These are phyloP conservation scores for Pandion haliaetus DNA, from an alignment of 2,113 vertebrate genomes.

Conservation along the genomic window DNA sequence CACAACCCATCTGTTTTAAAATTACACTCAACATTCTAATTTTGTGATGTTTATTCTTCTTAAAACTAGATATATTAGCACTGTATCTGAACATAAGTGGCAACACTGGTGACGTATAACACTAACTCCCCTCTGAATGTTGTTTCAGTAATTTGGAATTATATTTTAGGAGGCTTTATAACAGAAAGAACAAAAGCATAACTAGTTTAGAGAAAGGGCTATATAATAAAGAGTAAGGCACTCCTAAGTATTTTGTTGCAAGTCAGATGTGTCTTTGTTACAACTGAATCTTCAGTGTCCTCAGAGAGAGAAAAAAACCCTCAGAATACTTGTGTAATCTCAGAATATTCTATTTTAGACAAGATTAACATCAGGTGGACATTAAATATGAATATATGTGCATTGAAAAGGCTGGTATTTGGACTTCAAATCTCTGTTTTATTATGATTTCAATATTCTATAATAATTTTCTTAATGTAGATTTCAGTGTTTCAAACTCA, in stretches of 20 bases:
- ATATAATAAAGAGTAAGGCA: neutral
- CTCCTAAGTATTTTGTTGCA: neutral
- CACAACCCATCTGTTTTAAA: neutral
- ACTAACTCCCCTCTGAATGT: neutral
- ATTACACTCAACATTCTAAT: neutral
- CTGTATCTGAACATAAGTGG: neutral
- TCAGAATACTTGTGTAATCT: neutral
- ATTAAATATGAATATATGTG: neutral
- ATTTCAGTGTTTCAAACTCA: neutral
- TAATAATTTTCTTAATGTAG: neutral
- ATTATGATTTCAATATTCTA: neutral
- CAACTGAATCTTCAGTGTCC: neutral
- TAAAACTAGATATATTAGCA: neutral
- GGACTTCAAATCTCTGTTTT: neutral
- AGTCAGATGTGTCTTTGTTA: neutral
- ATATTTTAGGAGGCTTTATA: neutral
- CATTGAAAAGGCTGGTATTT: neutral
- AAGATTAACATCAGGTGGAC: neutral
- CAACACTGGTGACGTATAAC: fast-evolving
- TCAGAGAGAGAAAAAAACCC: neutral
- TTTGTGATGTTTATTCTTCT: neutral
- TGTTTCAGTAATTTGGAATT: neutral
- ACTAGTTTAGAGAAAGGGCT: neutral
- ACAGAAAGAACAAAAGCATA: neutral
- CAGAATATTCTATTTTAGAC: neutral